Conservation (phyloP, 2,888 invertebrate species). For the Cryptocephalus moraei region DNA sequence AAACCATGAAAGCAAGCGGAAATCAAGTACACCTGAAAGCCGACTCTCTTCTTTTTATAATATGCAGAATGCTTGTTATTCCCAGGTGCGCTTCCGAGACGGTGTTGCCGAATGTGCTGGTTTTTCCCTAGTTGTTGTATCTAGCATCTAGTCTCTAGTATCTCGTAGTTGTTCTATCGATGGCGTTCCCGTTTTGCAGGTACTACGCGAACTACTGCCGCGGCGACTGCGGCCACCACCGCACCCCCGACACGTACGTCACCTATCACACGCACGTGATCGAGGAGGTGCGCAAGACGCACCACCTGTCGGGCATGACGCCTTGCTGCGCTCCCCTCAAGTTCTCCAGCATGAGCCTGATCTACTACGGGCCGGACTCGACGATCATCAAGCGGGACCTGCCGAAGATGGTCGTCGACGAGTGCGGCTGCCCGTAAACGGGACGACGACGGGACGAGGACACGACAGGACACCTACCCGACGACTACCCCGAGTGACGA, state of each 20-base stretch:
- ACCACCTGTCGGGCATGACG: conserved; percentile 65
- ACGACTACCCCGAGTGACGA: too few relatives aligned
- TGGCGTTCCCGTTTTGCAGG: conserved; percentile 43
- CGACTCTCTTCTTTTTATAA: too few relatives aligned
- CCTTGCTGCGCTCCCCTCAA: conserved; percentile 89
- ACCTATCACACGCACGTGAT: conserved; percentile 86
- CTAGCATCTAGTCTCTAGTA: too few relatives aligned
- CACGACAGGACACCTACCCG: too few relatives aligned
- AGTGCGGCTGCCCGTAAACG: conserved; percentile 83
- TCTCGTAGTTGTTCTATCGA: too few relatives aligned
- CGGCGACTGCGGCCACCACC: conserved; percentile 73
- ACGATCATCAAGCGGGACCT: conserved; percentile 88
- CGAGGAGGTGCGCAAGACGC: conserved; percentile 76
- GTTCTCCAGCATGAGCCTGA: conserved; percentile 85
- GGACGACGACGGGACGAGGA: too few relatives aligned
- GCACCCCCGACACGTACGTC: conserved; percentile 73
- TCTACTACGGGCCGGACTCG: conserved; percentile 83
- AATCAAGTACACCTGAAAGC: too few relatives aligned
- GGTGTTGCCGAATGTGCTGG: too few relatives aligned
- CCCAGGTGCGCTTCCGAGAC: too few relatives aligned
- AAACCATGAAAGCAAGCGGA: too few relatives aligned
- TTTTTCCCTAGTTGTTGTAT: too few relatives aligned
- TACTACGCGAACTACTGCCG: conserved; percentile 92
- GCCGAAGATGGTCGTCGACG: conserved; percentile 93
- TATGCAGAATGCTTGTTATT: too few relatives aligned